These are phyloP conservation scores for Cantharis nigra DNA, from an alignment of 2,888 invertebrate species.

Conservation along the genomic window DNA sequence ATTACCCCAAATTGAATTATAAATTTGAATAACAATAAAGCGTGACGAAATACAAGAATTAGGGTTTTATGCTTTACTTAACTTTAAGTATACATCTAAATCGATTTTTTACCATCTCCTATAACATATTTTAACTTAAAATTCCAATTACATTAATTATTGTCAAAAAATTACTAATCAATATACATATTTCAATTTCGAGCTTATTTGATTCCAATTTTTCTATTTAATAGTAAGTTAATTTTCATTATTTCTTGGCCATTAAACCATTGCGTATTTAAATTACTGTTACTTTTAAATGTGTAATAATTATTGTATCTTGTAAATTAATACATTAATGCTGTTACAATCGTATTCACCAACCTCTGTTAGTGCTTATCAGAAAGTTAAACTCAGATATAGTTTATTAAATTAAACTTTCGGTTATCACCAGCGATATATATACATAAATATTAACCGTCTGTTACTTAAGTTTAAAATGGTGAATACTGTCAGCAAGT, in stretches of 20 bases:
- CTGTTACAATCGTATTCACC: too few species aligned
- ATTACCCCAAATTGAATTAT: slow-evolving; percentile 58
- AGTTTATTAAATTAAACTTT: too few species aligned
- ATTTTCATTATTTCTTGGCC: not conserved
- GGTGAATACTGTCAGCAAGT: too few species aligned
- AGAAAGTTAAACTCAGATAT: too few species aligned
- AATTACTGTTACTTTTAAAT: too few species aligned
- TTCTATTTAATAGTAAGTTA: not conserved
- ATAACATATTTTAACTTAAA: not conserved
- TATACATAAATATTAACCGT: too few species aligned
- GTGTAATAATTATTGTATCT: too few species aligned
- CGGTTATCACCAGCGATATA: too few species aligned
- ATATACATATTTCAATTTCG: not conserved
- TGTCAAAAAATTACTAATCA: not conserved
- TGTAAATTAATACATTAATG: too few species aligned
- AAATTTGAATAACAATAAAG: slow-evolving; percentile 58
- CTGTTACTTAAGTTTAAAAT: too few species aligned
- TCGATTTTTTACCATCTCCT: slow-evolving; percentile 1
- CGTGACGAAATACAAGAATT: slow-evolving; percentile 53
- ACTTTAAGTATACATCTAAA: slow-evolving; percentile 36
- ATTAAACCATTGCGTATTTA: too few species aligned
- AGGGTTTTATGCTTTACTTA: slow-evolving; percentile 54
- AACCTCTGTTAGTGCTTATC: too few species aligned
- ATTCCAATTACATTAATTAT: not conserved
- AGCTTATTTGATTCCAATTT: not conserved